A percentile compares a stretch with the other conserved stretches of the same genome.
phyloP scores from a whole-genome alignment of 2,113 vertebrate species.

The Mesembrinibis cayennensis region DNA sequence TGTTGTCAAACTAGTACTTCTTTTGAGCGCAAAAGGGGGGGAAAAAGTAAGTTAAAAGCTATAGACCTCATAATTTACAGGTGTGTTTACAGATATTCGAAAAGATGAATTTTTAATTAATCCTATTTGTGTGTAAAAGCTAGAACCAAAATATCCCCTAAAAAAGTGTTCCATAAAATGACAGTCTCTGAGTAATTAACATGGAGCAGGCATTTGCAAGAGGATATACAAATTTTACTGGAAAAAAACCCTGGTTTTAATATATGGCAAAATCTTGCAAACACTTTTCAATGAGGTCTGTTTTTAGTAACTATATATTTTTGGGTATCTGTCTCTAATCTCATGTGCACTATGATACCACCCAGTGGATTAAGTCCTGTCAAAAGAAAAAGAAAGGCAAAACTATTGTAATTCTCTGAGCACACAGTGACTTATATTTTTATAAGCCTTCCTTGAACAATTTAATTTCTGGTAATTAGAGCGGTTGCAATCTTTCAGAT shows the following conservation, averaged over 20 bases:
- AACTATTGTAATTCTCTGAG: neutral
- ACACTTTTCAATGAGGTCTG: neutral
- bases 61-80: neutral
- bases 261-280: neutral
- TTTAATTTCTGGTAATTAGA: constrained; percentile 60
- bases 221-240: neutral
- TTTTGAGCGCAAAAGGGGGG: neutral
- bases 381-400: neutral
- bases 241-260: neutral
- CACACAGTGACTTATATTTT: neutral
- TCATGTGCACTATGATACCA: neutral
- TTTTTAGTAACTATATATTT: neutral
- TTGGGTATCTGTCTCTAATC: neutral
- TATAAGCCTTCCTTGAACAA: neutral
- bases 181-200: neutral
- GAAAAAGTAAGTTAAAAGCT: neutral
- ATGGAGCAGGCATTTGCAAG: neutral
- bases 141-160: neutral
- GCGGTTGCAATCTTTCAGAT: constrained; percentile 48
- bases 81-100: neutral
- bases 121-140: neutral
- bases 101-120: neutral
- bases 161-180: neutral
- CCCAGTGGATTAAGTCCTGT: neutral
- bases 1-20: neutral